These are phyloP conservation scores for Saccopteryx bilineata DNA, from an alignment of 2,113 vertebrate species.

Conservation along the genomic window DNA sequence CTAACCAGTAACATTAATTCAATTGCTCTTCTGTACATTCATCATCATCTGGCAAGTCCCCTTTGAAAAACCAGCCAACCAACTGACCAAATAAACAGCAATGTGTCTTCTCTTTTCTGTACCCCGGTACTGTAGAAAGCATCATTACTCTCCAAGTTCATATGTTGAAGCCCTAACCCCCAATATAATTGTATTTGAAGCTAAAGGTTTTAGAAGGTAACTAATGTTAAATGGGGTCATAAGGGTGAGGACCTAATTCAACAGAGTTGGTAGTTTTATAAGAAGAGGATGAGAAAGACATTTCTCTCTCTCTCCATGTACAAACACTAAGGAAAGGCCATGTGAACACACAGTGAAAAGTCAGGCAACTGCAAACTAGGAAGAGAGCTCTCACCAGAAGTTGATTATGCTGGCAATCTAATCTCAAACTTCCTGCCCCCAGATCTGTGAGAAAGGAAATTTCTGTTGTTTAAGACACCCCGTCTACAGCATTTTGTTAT, in stretches of 20 bases:
- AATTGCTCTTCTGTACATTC: neutral
- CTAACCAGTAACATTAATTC: neutral
- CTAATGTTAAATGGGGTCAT: neutral
- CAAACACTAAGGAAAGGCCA: neutral
- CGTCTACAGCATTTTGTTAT: neutral
- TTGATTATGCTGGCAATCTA: neutral
- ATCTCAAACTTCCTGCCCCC: neutral
- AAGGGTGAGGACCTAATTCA: neutral
- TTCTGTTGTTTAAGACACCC: neutral
- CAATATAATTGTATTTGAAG: neutral
- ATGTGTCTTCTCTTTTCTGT: neutral
- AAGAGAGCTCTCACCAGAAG: neutral
- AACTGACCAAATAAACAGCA: neutral
- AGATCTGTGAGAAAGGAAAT: neutral
- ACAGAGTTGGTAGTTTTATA: neutral
- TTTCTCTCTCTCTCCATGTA: neutral
- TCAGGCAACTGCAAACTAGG: neutral
- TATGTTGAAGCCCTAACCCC: neutral
- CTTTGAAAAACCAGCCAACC: neutral
- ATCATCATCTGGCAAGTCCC: neutral
- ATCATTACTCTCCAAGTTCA: neutral
- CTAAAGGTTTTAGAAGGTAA: neutral
- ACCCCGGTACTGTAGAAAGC: no score
- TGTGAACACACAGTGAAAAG: neutral
- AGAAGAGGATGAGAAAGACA: neutral